Evolutionary conservation across 2,797 vertebrate genomes (phyloP), one percentile per base, ranked within the genome.

Genomic region (Carapus acus): DNA sequence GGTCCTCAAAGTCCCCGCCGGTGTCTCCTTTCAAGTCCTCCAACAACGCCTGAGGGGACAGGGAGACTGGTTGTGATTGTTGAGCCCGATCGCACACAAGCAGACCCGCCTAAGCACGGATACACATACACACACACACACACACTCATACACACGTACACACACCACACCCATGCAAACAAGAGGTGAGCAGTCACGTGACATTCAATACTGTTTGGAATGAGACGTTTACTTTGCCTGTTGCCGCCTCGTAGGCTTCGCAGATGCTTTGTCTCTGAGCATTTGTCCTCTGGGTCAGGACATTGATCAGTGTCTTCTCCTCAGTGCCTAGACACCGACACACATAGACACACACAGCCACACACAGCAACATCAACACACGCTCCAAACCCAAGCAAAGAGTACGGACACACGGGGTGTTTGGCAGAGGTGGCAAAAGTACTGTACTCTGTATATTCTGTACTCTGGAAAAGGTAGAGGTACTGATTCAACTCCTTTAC

Each of bases 1-100:
- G 22, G 2, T 67, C 22, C 57, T 87, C 71, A 16, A 92, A 85
- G 57, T 88, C 23, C 0, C 89, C 88, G 0, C 62, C 49, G 11
- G 88, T 86, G 23, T 92, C 90, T 2, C 83, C 80, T 72, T 89
- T 77, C 71, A 93, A 74, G 64, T 90, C 91, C 48, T 88, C 81
- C 66, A 69, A 34, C 15, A 87, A 17, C 0, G 58, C 54, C 86
- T 88, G 5, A 0, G 6, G 18, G 57, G 17, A 55, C 8, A 55
- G 15, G n/a, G 0, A 0, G 1, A 29, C 14, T 5, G 24, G 24
- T 34, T 21, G 58, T 39, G 1, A 12, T 15, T 3, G 14, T 16
- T 39, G 19, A 56, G 7, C 21, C 15, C 27, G 16, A 22, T 2
- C 19, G 15, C 14, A 55, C 23, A 48, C 12, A 45, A 2, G 0